Evolutionary conservation across 2,113 vertebrate species (phyloP).

Genomic region (Narcine bancroftii): DNA sequence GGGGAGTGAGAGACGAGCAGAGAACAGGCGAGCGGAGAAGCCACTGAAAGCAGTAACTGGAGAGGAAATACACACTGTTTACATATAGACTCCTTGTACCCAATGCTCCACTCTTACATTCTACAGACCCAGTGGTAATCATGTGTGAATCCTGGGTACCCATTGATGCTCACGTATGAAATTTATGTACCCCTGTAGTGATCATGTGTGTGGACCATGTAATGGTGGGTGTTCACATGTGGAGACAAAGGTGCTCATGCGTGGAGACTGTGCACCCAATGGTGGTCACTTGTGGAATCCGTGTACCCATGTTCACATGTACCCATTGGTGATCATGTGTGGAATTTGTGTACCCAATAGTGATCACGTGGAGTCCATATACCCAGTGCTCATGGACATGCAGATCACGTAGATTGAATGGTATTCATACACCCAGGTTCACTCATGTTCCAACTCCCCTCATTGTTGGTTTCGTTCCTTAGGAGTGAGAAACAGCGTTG

Average conservation of each 20-base stretch:
- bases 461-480: neutral
- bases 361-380: neutral
- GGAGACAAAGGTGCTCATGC: too few species aligned
- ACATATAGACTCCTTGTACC: too few species aligned
- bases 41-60: neutral
- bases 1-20: neutral
- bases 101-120: neutral
- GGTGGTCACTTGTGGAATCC: too few species aligned
- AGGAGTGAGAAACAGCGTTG: conserved; percentile 82
- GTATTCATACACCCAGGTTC: neutral
- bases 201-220: too few species aligned
- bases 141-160: neutral
- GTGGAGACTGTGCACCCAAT: too few species aligned
- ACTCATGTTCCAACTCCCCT: neutral
- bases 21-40: neutral
- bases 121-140: neutral
- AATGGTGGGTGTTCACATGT: too few species aligned
- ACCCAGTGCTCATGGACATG: neutral
- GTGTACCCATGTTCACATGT: neutral
- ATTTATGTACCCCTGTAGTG: neutral
- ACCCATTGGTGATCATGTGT: neutral
- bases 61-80: neutral
- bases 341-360: neutral
- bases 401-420: neutral
- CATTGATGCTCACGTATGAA: neutral